Percentiles rank a stretch among this genome's conserved stretches.
These are phyloP conservation scores for Folsomia manolachei DNA, from an alignment of 2,888 invertebrate species.

Conservation along the genomic window DNA sequence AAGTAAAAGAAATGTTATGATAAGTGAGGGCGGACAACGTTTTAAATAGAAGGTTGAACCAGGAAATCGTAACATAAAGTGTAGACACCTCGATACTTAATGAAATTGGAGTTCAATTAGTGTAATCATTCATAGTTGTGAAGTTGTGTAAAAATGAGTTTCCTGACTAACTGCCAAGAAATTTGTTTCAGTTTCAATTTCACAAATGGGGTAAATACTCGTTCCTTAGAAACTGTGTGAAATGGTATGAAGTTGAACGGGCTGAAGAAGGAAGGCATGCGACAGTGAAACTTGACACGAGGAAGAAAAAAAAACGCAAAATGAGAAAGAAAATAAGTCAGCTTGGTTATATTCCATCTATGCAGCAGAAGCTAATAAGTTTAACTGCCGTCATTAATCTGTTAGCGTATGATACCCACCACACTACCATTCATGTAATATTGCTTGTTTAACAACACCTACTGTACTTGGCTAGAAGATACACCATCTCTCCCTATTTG, in stretches of 20 bases:
- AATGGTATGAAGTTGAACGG: too few relatives aligned
- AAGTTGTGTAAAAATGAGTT: conserved; percentile 6
- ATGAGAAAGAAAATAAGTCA: too few relatives aligned
- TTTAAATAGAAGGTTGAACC: too few relatives aligned
- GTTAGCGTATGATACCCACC: conserved; percentile 47
- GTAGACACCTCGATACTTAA: neutral
- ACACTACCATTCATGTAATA: conserved; percentile 40
- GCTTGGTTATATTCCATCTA: too few relatives aligned
- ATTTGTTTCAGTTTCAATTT: conserved; percentile 2
- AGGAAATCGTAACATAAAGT: neutral
- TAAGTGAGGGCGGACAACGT: too few relatives aligned
- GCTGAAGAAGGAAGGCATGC: too few relatives aligned
- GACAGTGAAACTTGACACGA: neutral
- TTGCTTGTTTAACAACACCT: conserved; percentile 40
- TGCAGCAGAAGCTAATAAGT: neutral
- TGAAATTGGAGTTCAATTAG: neutral
- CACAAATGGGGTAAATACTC: neutral
- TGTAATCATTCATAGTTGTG: conserved; percentile 7
- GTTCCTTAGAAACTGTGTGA: neutral
- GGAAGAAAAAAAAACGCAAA: neutral
- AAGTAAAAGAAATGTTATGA: too few relatives aligned
- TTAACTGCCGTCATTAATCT: conserved; percentile 41
- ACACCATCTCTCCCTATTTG: neutral
- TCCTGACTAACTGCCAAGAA: neutral
- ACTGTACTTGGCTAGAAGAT: too few relatives aligned